Conservation (phyloP, 2,888 invertebrate species). For the Prosopocoilus inquinatus region DNA sequence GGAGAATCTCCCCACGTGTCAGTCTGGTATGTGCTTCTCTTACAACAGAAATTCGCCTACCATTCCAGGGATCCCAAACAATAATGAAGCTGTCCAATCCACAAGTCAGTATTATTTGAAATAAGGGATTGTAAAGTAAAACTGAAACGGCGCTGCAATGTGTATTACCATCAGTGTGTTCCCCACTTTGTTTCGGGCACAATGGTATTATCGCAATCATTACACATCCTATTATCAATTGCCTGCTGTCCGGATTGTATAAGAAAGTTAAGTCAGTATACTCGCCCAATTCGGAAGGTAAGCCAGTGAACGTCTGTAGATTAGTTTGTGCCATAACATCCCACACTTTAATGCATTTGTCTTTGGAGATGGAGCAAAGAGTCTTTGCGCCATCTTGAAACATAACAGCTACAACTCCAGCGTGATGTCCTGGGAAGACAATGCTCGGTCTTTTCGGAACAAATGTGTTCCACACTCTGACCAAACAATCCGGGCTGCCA, state of each 20-base stretch:
- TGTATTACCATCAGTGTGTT: conserved; percentile 67
- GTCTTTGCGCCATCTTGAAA: conserved; percentile 65
- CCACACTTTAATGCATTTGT: conserved; percentile 76
- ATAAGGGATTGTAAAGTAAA: conserved; percentile 73
- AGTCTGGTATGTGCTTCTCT: conserved; percentile 68
- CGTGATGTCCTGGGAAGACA: conserved; percentile 67
- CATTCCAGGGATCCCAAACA: conserved; percentile 76
- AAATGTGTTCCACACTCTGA: conserved; percentile 77
- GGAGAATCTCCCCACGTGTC: conserved; percentile 63
- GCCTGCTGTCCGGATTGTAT: conserved; percentile 66
- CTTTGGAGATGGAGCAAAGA: conserved; percentile 70
- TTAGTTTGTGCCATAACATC: conserved; percentile 65
- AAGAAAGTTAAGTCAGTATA: conserved; percentile 59
- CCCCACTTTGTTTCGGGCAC: conserved; percentile 64
- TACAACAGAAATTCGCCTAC: conserved; percentile 66
- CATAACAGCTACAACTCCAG: conserved; percentile 65
- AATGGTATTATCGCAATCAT: conserved; percentile 65
- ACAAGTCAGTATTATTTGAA: conserved; percentile 65
- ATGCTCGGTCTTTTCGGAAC: conserved; percentile 65
- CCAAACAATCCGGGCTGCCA: conserved; percentile 72
- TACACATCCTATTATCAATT: conserved; percentile 65
- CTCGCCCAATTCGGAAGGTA: conserved; percentile 62
- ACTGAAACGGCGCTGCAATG: conserved; percentile 65
- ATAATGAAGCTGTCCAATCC: conserved; percentile 79
- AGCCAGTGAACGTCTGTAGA: conserved; percentile 68